Base-by-base conservation (phyloP, 2,797 vertebrate genomes). In the Melanotaenia maccullochi region DNA sequence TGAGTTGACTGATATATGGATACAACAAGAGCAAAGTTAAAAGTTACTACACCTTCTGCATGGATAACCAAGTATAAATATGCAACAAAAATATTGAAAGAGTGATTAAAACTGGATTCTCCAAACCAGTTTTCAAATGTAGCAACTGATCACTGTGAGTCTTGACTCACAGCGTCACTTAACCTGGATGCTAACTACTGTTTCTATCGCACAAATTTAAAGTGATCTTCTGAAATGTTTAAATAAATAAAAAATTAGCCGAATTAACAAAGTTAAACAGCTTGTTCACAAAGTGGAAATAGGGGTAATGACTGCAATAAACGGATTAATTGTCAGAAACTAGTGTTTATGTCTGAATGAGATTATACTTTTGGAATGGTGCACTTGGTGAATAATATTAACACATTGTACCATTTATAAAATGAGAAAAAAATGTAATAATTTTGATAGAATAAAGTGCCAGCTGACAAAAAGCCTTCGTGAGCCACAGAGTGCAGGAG, bases 81-180 rank as follows among this genome's bases (percentile, higher is more conserved):
- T 47, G 44, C 14, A 73, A 55, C 35, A 32, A 44, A 47, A 47
- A 47, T 47, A n/a, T 18, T 61, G 28, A 58, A 9, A 61, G 36
- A 42, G 18, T 1, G 22, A 61, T 18, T 24, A 24, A 74, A 65
- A 63, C 49, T 6, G 32, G 5, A 65, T 5, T 56, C 6, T 4
- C 33, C 30, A 18, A 22, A 36, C 11, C 7, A 58, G 1, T 20
- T 44, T 11, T 38, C 3, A 58, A 25, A 11, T 36, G 5, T 3
- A 73, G 69, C 49, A 38, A 65, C 51, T 6, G 42, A 24, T 14
- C 33, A 38, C 49, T 38, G 30, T 18, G 24, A 14, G 30, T 65
- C 2, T 47, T 32, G 44, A 69, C 25, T 30, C 25, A 52, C 12
- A 22, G 12, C 11, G 1, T 22, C n/a, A 22, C 47, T 22, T 2